phyloP scores from a whole-genome alignment of 2,113 vertebrate species.

The Colinus virginianus region DNA sequence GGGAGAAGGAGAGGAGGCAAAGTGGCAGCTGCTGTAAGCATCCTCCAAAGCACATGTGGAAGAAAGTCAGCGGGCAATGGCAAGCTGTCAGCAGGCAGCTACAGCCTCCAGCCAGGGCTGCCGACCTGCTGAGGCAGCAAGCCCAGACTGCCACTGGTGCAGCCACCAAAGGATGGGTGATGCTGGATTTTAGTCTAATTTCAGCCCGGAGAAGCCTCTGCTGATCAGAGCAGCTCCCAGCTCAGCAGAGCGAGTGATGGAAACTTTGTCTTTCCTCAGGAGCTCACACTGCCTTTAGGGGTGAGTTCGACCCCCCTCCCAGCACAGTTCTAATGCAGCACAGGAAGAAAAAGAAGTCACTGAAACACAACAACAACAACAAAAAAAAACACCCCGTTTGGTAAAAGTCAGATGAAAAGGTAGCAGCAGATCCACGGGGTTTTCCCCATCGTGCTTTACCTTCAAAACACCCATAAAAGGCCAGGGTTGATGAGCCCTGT shows the following conservation, averaged over 20 bases:
- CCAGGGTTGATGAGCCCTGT: neutral
- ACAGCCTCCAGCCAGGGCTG: neutral
- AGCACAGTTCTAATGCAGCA: neutral
- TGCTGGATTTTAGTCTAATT: neutral
- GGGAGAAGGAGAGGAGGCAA: neutral
- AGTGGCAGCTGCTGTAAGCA: neutral
- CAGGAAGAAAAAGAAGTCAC: neutral
- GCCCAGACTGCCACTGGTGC: accelerated
- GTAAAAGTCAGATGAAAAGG: neutral
- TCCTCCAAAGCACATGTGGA: accelerated
- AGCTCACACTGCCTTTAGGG: neutral
- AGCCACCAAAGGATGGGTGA: neutral
- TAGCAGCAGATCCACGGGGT: neutral
- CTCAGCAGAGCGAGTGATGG: neutral
- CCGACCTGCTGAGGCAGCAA: neutral
- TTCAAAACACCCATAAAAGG: neutral
- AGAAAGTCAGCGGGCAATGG: neutral
- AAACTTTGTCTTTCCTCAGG: neutral
- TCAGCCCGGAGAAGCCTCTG: neutral
- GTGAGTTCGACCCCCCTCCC: neutral
- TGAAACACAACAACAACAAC: neutral
- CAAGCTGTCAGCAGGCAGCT: neutral
- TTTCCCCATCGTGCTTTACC: neutral
- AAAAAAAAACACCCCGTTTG: neutral
- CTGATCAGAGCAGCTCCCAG: neutral